Conservation (phyloP, 2,113 vertebrate species). For the Podarcis cretensis region DNA sequence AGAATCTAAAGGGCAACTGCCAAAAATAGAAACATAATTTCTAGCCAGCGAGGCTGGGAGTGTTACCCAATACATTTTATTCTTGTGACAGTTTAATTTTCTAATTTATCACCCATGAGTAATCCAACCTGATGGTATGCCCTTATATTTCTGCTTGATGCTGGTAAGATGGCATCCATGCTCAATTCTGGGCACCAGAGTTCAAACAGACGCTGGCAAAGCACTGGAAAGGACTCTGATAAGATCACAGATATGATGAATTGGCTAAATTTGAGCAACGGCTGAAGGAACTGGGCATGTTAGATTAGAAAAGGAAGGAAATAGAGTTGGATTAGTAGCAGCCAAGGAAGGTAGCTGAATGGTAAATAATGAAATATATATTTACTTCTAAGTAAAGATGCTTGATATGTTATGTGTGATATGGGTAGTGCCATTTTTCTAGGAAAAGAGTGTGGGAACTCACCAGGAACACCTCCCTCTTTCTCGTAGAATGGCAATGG, state of each 20-base stretch:
- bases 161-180: neutral
- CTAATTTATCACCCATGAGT: constrained; percentile 27
- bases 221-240: neutral
- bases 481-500: too few relatives aligned
- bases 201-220: neutral
- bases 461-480: too few relatives aligned
- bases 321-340: neutral
- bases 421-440: neutral
- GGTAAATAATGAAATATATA: too few relatives aligned
- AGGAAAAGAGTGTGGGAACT: too few relatives aligned
- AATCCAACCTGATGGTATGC: neutral
- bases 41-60: neutral
- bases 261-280: neutral
- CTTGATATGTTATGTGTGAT: neutral
- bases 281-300: neutral
- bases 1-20: constrained; percentile 47
- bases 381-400: neutral
- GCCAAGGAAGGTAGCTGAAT: neutral
- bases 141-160: neutral
- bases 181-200: neutral
- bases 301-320: neutral
- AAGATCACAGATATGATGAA: neutral
- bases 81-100: constrained; percentile 49
- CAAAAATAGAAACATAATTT: constrained; percentile 39
- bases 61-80: constrained; percentile 24